Evolutionary conservation across 2,797 vertebrate species (phyloP), one percentile per base, ranked within the genome.

Genomic region (Morus bassanus): DNA sequence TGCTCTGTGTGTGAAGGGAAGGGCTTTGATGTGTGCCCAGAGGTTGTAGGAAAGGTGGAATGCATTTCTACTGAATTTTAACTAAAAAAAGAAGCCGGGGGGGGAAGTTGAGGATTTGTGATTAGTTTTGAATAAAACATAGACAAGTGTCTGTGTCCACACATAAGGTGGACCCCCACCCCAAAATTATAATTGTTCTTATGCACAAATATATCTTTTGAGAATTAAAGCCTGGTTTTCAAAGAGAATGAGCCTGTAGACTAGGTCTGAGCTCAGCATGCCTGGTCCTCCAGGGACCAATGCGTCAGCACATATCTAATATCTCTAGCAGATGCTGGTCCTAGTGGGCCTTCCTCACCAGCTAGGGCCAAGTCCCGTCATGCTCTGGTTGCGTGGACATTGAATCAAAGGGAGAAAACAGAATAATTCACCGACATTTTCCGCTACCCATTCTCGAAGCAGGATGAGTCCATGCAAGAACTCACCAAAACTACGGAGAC

Each of bases 11-110:
- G 35, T 13, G 53, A 76, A 88, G 43, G 56, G 57, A 87, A 80
- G 46, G 35, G 48, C 68, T 85, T 89, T 94, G 88, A 87, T 91
- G 70, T 72, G 59, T 50, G 48, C 67, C 63, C 13, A 31, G 48
- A 70, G 56, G 50, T 88, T 75, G 74, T 18, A 53, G 70, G 60
- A 88, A 79, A 77, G 68, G 27, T 75, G 33, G 43, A 27, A 90
- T 56, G 23, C 14, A 41, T 63, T 89, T 56, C 64, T 7, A 2
- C 28, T 56, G 60, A 67, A 80, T 77, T 89, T 51, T 56, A 81
- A 72, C 11, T 0, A 31, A n/a, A 35, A 63, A 76, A 41, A 59
- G 8, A 9, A 23, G 7, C 9, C 3, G 10, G 14, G 3, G 11
- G 7, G 1, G 4, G 1, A 4, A 4, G 16, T 22, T 53, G 43